These are phyloP conservation scores for Platorchestia sp. DNA, from an alignment of 1,140 invertebrate genomes.

Conservation along the genomic window DNA sequence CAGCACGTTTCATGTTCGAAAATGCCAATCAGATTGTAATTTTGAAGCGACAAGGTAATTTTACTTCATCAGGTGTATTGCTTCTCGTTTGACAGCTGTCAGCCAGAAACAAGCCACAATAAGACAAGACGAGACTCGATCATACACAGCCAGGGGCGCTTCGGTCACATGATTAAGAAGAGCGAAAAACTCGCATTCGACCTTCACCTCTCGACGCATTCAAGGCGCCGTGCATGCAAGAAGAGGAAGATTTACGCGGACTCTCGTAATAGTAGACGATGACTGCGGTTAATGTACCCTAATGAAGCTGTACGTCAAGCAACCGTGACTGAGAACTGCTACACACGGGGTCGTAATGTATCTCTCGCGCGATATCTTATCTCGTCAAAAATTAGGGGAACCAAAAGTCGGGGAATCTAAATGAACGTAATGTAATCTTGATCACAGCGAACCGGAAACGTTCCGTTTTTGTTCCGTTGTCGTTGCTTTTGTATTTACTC, in stretches of 20 bases:
- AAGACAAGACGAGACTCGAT: background rate
- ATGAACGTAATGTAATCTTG: background rate
- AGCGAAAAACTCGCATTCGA: background rate
- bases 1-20: background rate
- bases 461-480: background rate
- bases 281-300: background rate
- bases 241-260: background rate
- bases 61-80: background rate
- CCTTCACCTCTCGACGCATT: background rate
- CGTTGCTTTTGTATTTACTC: too few species aligned
- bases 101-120: background rate
- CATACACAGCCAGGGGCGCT: background rate
- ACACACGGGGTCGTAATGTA: background rate
- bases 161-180: background rate
- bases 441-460: background rate
- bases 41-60: background rate
- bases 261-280: background rate
- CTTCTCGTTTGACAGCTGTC: background rate
- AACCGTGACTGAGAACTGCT: background rate
- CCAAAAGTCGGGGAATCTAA: background rate
- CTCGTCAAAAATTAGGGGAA: background rate
- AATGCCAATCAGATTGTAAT: background rate
- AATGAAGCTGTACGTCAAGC: background rate
- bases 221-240: background rate
- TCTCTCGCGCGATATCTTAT: background rate